Percentiles rank a stretch among this genome's conserved stretches.
Evolutionary conservation across 2,888 invertebrate species (phyloP).

Genomic region (Pollenia labialis): DNA sequence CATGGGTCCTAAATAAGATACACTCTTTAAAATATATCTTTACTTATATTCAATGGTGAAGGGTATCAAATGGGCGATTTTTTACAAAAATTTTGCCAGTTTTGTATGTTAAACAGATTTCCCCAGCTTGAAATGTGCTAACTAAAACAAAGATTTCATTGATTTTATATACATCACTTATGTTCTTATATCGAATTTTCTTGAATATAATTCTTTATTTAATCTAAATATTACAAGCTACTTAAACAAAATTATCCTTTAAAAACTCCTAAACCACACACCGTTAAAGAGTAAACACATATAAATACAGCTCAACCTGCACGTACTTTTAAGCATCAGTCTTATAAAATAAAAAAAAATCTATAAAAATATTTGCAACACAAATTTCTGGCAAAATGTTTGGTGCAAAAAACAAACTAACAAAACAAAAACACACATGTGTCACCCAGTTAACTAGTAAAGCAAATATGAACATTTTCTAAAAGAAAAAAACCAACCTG

Average conservation of each 20-base stretch:
- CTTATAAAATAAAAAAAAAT: too few species aligned
- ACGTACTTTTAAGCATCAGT: constrained; percentile 36
- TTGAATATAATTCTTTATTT: background rate
- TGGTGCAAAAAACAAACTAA: constrained; percentile 2
- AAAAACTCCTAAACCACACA: constrained; percentile 39
- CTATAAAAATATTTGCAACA: constrained; percentile 29
- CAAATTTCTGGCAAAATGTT: constrained; percentile 44
- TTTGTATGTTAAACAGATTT: too few species aligned
- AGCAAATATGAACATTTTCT: constrained; percentile 66
- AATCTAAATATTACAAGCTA: background rate
- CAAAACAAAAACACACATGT: constrained; percentile 48
- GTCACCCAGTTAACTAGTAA: constrained; percentile 73
- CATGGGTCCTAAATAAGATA: too few species aligned
- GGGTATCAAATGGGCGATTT: too few species aligned
- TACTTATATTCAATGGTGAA: too few species aligned
- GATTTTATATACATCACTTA: too few species aligned
- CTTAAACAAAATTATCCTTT: constrained; percentile 8
- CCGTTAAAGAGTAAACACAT: constrained; percentile 52
- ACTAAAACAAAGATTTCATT: too few species aligned
- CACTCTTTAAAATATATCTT: too few species aligned
- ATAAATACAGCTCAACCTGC: constrained; percentile 42
- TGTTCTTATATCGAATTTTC: too few species aligned
- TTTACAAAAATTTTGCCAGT: too few species aligned
- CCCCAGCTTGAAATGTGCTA: too few species aligned
- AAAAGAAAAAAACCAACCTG: constrained; percentile 5